These are phyloP conservation scores for Drosophila pectinifera DNA, from an alignment of 1,140 invertebrate genomes.

Conservation along the genomic window DNA sequence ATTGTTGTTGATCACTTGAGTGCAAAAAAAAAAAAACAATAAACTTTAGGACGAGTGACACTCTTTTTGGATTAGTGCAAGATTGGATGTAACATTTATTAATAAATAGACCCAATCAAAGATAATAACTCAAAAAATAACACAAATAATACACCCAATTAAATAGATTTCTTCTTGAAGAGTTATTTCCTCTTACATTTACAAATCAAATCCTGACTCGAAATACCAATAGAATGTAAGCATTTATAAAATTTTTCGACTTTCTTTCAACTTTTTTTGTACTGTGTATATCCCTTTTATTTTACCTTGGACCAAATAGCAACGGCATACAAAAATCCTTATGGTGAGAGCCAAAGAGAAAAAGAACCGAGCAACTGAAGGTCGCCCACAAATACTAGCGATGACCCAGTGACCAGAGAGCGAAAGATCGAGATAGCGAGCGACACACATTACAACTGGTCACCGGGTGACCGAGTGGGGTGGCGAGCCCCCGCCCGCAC, in stretches of 20 bases:
- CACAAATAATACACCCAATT: not conserved
- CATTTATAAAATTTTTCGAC: no score
- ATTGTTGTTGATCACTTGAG: not conserved
- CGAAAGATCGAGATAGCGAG: not conserved
- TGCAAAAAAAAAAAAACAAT: not conserved
- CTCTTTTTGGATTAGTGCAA: no score
- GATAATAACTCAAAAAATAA: not conserved
- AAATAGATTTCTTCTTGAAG: not conserved
- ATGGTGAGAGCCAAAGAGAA: not conserved
- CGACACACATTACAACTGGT: slow-evolving; percentile 37
- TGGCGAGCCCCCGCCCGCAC: slow-evolving; percentile 4
- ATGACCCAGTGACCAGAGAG: slow-evolving; percentile 35
- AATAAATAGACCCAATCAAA: not conserved
- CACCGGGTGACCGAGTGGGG: slow-evolving; percentile 32
- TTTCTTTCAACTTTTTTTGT: not conserved
- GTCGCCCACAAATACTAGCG: slow-evolving; percentile 5
- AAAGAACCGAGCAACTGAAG: slow-evolving; percentile 5
- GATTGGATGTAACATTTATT: no score
- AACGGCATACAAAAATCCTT: not conserved
- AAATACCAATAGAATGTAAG: no score
- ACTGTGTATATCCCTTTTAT: not conserved
- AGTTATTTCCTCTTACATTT: not conserved
- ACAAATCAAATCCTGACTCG: no score
- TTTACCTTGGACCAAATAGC: slow-evolving; percentile 6
- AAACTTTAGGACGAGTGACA: not conserved